A percentile compares a stretch with the other conserved stretches of the same genome.
Conservation (phyloP, 1,140 invertebrate genomes). For the Himalopsyche phryganea region DNA sequence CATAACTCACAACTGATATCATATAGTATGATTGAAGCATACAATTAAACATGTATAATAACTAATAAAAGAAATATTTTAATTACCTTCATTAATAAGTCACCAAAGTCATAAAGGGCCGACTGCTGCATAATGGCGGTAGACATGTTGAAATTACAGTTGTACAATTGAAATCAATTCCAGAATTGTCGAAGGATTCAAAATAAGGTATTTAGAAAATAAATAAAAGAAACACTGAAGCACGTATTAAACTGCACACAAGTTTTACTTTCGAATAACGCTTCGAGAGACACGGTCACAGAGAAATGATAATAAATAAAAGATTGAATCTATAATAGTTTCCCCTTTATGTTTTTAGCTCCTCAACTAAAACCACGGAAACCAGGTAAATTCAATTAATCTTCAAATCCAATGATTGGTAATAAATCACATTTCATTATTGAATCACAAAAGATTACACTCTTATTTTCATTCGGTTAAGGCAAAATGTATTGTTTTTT, state of each 20-base stretch:
- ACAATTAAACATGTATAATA: no score
- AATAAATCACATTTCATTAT: constrained; percentile 20
- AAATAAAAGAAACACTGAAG: constrained; percentile 22
- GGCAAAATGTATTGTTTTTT: constrained; percentile 22
- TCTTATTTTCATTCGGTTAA: constrained; percentile 5
- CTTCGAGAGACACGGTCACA: constrained; percentile 10
- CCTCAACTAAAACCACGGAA: constrained; percentile 22
- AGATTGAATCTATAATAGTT: constrained; percentile 5
- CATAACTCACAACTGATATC: no score
- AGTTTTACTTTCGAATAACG: constrained; percentile 3
- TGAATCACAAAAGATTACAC: constrained; percentile 16
- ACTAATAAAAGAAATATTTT: no score
- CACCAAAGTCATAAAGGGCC: constrained; percentile 53
- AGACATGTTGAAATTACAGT: constrained; percentile 41
- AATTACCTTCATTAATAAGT: constrained; percentile 53
- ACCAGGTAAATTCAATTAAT: constrained; percentile 14
- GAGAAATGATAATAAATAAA: constrained; percentile 7
- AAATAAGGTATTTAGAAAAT: constrained; percentile 10
- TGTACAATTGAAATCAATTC: constrained; percentile 6
- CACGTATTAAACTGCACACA: constrained; percentile 21
- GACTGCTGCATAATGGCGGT: constrained; percentile 56
- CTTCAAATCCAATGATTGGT: background rate
- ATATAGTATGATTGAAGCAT: no score
- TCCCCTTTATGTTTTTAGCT: constrained; percentile 21
- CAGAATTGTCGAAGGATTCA: constrained; percentile 14